A percentile compares a stretch with the other conserved stretches of the same genome.
Conservation (phyloP, 2,888 invertebrate species). For the Agrochola litura region DNA sequence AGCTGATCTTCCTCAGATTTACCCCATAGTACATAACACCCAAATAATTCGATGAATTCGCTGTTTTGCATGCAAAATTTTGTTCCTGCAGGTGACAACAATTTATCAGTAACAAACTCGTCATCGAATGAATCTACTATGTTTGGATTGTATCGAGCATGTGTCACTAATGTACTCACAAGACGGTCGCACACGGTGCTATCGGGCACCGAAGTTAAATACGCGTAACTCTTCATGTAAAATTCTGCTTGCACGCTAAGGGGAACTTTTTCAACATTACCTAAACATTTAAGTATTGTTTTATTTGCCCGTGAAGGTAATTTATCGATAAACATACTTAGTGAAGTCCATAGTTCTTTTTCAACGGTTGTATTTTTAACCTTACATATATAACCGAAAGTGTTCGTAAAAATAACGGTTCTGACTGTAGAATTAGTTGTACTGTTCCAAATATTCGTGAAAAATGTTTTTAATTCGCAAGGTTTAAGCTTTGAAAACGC, state of each 20-base stretch:
- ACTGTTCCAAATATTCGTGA: slow-evolving; percentile 73
- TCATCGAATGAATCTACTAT: slow-evolving; percentile 70
- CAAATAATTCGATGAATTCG: slow-evolving; percentile 47
- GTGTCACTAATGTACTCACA: slow-evolving; percentile 54
- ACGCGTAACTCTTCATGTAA: slow-evolving; percentile 73
- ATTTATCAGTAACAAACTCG: slow-evolving; percentile 68
- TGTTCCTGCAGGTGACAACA: slow-evolving; percentile 66
- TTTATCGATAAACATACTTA: slow-evolving; percentile 72
- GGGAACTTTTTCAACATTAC: slow-evolving; percentile 62
- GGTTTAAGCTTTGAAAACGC: slow-evolving; percentile 69
- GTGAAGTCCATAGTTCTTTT: slow-evolving; percentile 70
- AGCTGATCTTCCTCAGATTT: slow-evolving; percentile 69
- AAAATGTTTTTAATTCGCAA: slow-evolving; percentile 69
- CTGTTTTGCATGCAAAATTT: slow-evolving; percentile 57
- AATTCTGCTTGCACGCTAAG: slow-evolving; percentile 27
- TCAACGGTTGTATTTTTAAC: slow-evolving; percentile 65
- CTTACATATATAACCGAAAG: slow-evolving; percentile 69
- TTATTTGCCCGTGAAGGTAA: slow-evolving; percentile 67
- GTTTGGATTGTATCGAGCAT: slow-evolving; percentile 26
- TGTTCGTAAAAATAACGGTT: slow-evolving; percentile 72
- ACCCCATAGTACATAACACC: slow-evolving; percentile 66
- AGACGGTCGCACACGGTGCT: slow-evolving; percentile 61
- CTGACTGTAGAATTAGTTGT: slow-evolving; percentile 75
- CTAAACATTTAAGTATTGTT: slow-evolving; percentile 32
- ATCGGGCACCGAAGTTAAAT: slow-evolving; percentile 69